Evolutionary conservation across 1,140 invertebrate genomes (phyloP).

Genomic region (Thalassaphorura encarpata): DNA sequence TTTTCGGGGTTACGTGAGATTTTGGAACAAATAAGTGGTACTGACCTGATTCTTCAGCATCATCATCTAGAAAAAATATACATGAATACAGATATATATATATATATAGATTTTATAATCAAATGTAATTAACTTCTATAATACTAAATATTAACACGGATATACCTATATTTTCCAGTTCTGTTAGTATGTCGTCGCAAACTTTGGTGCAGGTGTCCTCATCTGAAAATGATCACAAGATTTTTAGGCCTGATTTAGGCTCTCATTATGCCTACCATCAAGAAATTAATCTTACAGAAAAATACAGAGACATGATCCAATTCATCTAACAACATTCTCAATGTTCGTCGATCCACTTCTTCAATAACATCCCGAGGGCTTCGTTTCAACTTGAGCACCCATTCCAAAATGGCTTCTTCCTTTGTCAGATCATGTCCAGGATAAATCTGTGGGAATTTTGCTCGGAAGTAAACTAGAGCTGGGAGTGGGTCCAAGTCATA

Average conservation of each 20-base stretch:
- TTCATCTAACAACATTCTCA: conserved; percentile 77
- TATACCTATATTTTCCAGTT: conserved; percentile 86
- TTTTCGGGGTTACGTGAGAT: too few species aligned
- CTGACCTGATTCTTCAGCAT: conserved; percentile 60
- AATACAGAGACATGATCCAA: conserved; percentile 85
- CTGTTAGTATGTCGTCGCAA: conserved; percentile 71
- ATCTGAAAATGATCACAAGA: conserved; percentile 14
- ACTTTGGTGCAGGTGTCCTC: conserved; percentile 73
- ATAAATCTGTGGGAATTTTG: conserved; percentile 81
- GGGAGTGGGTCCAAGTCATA: conserved; percentile 75
- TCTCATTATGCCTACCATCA: too few species aligned
- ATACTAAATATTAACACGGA: too few species aligned
- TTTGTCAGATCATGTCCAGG: conserved; percentile 74
- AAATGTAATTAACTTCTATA: too few species aligned
- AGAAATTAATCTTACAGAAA: conserved; percentile 87
- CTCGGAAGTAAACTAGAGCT: conserved; percentile 73
- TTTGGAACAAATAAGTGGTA: too few species aligned
- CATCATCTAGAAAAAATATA: too few species aligned
- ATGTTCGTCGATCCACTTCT: conserved; percentile 77
- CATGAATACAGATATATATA: too few species aligned
- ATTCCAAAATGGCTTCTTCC: conserved; percentile 68
- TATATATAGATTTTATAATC: too few species aligned
- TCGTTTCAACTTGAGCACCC: conserved; percentile 75
- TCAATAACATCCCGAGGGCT: conserved; percentile 80
- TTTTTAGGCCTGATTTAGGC: too few species aligned